Evolutionary conservation across 2,888 invertebrate genomes (phyloP), one percentile per base, ranked within the genome.

Genomic region (Drosophila pseudotalamancana): DNA sequence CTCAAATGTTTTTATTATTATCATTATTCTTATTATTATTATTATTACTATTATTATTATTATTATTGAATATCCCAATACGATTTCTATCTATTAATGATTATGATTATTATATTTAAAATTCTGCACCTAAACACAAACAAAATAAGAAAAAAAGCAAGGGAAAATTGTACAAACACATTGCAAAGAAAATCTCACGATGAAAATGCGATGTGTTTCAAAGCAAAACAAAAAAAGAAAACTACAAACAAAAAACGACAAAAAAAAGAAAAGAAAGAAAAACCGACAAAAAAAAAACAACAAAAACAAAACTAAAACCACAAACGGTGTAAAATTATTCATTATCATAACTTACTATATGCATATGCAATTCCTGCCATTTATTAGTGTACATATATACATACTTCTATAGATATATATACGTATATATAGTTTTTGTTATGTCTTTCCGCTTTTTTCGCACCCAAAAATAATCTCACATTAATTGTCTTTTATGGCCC

Each of bases 341-440:
- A 76, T 56, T 46, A 42, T 61, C 57, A 60, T 46, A 53, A 57
- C 49, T 46, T 46, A 67, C 61, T 54, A 61, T 34, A 54, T 57
- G 43, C 53, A 51, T 71, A 61, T 61, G 73, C 68, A 63, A 75
- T 69, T 77, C 77, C 75, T 75, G 75, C 75, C 75, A 75, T 75
- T 72, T 77, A 70, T 54, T 74, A 74, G 59, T 77, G 56, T 57
- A 70, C 18, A 57, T 67, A 51, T 29, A 43, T 18, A 46, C 45
- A 49, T 32, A 29, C 27, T 27, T 35, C 34, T 39, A 31, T 35
- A 50, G 46, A 27, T 53, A 31, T 27, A 21, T 59, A 25, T 46
- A 39, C 32, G 34, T 53, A 53, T 19, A 18, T 29, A 63, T 27
- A 12, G 35, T 16, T 29, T 25, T 27, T 8, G 48, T 35, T 49